phyloP scores from a whole-genome alignment of 2,113 vertebrate species.

The Zingel zingel region DNA sequence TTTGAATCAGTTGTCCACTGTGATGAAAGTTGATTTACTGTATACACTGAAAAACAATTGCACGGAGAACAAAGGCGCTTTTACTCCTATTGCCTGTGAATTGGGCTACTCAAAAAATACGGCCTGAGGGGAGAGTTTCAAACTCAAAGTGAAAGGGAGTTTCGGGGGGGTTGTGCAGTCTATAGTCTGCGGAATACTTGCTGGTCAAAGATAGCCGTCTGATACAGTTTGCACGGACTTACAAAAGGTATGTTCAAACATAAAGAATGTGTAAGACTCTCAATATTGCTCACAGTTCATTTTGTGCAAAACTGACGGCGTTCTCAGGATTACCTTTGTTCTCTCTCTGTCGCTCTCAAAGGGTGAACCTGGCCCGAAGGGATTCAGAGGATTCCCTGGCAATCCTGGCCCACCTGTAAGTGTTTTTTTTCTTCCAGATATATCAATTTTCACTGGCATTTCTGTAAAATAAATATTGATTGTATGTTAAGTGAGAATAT shows the following conservation, averaged over 20 bases:
- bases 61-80: no score
- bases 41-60: neutral
- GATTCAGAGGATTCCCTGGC: constrained; percentile 84
- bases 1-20: neutral
- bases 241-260: constrained; percentile 21
- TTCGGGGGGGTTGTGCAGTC: no score
- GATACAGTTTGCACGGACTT: neutral
- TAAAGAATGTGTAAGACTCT: neutral
- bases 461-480: neutral
- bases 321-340: neutral
- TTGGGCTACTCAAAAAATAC: no score
- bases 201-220: no score
- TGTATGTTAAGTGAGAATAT: neutral
- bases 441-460: neutral
- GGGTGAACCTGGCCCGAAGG: constrained; percentile 89
- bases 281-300: neutral
- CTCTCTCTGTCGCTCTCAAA: constrained; percentile 69
- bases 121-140: no score
- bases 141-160: no score
- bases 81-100: no score
- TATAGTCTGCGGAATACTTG: no score
- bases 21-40: neutral
- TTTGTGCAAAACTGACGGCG: neutral
- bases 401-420: constrained; percentile 86
- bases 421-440: neutral